phyloP scores from a whole-genome alignment of 2,888 invertebrate genomes.

The Bembecia ichneumoniformis region DNA sequence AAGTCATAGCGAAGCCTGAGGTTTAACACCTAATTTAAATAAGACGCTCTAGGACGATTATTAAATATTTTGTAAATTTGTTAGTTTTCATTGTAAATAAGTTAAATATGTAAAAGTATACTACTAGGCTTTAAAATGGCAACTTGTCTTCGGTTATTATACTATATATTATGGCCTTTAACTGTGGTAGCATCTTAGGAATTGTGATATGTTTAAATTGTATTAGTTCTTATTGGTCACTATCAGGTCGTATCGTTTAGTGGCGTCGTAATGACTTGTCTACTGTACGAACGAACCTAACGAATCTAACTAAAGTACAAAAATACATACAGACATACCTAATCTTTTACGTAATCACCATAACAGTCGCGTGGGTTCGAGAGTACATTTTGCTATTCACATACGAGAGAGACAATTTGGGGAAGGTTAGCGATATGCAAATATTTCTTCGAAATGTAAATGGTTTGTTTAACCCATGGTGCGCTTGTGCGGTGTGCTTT shows the following conservation, averaged over 20 bases:
- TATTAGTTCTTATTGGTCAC: conserved; percentile 16
- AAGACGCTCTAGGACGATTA: conserved; percentile 60
- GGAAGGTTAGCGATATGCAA: conserved; percentile 71
- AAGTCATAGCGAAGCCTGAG: conserved; percentile 70
- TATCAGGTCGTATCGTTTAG: conserved; percentile 11
- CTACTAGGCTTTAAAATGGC: conserved; percentile 40
- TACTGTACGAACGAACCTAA: too few species aligned
- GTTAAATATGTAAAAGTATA: conserved; percentile 62
- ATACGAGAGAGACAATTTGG: conserved; percentile 48
- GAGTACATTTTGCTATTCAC: conserved; percentile 63
- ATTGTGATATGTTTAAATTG: conserved; percentile 67
- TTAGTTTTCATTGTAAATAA: conserved; percentile 66
- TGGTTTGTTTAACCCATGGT: conserved; percentile 30
- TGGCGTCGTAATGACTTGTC: conserved; percentile 13
- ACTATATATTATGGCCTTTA: conserved; percentile 50
- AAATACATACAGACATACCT: conserved; percentile 68
- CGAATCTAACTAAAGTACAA: conserved; percentile 34
- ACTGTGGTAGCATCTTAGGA: conserved; percentile 67
- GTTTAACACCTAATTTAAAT: conserved; percentile 63
- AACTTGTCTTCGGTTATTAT: conserved; percentile 34
- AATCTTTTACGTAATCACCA: neutral
- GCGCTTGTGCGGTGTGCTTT: conserved; percentile 30
- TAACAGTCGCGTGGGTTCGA: conserved; percentile 52
- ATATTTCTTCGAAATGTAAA: conserved; percentile 59
- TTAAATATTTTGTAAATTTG: conserved; percentile 66